phyloP scores from a whole-genome alignment of 2,113 vertebrate genomes.

The Tachycineta bicolor region DNA sequence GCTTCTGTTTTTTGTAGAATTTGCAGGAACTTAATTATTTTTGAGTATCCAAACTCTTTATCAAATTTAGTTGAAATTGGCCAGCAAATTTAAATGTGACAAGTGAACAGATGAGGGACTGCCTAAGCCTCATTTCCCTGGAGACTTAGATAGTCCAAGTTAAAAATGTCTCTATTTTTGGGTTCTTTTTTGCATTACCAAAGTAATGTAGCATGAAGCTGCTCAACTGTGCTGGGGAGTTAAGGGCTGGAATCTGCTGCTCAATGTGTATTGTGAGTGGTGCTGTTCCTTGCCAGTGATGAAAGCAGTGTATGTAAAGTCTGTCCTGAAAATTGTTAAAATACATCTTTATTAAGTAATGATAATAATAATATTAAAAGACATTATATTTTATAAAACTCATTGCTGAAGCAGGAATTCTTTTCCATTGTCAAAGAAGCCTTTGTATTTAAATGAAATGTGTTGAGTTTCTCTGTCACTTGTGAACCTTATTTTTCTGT shows the following conservation, averaged over 20 bases:
- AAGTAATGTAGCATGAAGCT: conserved; percentile 53
- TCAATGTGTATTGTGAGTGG: not conserved
- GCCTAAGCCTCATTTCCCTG: conserved; percentile 44
- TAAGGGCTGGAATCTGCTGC: not conserved
- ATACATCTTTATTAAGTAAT: not conserved
- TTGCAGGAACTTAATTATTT: not conserved
- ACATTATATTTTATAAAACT: not conserved
- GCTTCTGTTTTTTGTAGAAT: not conserved
- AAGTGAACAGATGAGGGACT: conserved; percentile 54
- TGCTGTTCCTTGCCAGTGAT: not conserved
- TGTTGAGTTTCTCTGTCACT: conserved; percentile 3
- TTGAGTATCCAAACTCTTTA: not conserved
- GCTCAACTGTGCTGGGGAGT: conserved; percentile 13
- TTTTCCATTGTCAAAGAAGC: not conserved
- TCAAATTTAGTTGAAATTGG: conserved; percentile 15
- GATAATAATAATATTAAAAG: not conserved
- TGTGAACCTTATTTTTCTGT: not conserved
- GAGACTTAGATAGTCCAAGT: not conserved
- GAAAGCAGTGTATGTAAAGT: not conserved
- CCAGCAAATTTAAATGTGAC: conserved; percentile 12
- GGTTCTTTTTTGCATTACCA: conserved; percentile 5
- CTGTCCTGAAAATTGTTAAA: not conserved
- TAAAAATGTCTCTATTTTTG: conserved; percentile 50
- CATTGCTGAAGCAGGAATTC: not conserved
- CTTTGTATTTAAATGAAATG: not conserved